Evolutionary conservation across 2,888 invertebrate species (phyloP).

Genomic region (Drosophila tanythrix): DNA sequence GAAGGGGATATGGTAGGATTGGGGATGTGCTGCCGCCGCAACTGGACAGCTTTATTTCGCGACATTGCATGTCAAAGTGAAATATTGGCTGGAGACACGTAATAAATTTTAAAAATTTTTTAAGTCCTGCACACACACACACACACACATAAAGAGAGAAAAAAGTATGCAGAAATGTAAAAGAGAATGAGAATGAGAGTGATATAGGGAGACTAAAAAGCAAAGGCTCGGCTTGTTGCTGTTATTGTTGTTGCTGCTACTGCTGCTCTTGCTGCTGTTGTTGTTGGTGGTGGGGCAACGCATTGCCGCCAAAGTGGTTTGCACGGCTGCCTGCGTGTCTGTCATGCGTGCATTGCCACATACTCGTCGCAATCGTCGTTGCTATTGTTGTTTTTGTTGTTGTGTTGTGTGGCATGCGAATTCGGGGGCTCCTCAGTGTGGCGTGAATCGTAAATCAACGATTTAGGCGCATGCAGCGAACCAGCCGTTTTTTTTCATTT

Average conservation of each 20-base stretch:
- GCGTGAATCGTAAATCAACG: slow-evolving; percentile 82
- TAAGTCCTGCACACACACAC: slow-evolving; percentile 53
- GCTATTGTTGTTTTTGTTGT: slow-evolving; percentile 29
- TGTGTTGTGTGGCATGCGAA: slow-evolving; percentile 38
- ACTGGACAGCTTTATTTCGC: slow-evolving; percentile 83
- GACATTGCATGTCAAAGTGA: slow-evolving; percentile 84
- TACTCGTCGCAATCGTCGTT: slow-evolving; percentile 53
- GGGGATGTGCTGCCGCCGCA: slow-evolving; percentile 54
- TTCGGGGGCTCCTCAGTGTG: slow-evolving; percentile 75
- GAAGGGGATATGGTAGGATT: not conserved
- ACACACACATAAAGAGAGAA: slow-evolving; percentile 10
- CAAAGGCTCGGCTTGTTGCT: slow-evolving; percentile 1
- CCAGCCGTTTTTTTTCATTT: slow-evolving; percentile 46
- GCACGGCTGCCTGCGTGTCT: slow-evolving; percentile 78
- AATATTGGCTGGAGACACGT: slow-evolving; percentile 84
- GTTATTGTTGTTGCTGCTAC: not conserved
- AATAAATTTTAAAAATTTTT: slow-evolving; percentile 83
- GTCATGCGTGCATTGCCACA: slow-evolving; percentile 76
- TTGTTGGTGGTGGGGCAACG: slow-evolving; percentile 33
- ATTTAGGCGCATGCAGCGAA: slow-evolving; percentile 76
- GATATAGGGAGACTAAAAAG: slow-evolving; percentile 35
- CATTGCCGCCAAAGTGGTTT: slow-evolving; percentile 78
- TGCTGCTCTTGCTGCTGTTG: not conserved
- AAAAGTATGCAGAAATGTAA: slow-evolving; percentile 33
- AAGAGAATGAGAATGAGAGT: slow-evolving; percentile 24